phyloP scores from a whole-genome alignment of 2,888 invertebrate genomes.

The Luperina testacea region DNA sequence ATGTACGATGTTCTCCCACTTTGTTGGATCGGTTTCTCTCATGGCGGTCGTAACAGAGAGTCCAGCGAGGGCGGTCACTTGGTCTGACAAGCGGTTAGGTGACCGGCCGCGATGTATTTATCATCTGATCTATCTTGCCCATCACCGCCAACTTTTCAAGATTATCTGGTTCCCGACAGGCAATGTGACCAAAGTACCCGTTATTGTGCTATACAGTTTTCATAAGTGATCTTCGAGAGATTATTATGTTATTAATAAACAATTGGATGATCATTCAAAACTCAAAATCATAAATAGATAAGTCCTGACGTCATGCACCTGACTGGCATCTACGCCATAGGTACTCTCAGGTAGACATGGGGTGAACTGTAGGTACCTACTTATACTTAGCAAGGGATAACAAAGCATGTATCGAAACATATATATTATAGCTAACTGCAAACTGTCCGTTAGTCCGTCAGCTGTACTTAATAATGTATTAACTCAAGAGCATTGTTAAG shows the following conservation, averaged over 20 bases:
- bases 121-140: too few species aligned
- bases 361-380: not conserved
- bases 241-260: not conserved
- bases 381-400: not conserved
- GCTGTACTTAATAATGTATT: conserved; percentile 52
- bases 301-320: not conserved
- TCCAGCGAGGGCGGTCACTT: too few species aligned
- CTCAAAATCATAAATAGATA: too few species aligned
- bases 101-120: too few species aligned
- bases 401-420: not conserved
- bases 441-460: conserved; percentile 39
- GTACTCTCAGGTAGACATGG: not conserved
- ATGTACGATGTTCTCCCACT: too few species aligned
- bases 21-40: too few species aligned
- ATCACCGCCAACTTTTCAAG: not conserved
- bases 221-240: not conserved
- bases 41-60: too few species aligned
- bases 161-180: not conserved
- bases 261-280: not conserved
- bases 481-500: conserved; percentile 46
- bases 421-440: not conserved
- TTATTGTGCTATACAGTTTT: not conserved
- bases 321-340: not conserved
- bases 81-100: not conserved
- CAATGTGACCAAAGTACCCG: not conserved